These are phyloP conservation scores for Synergus japonicus DNA, from an alignment of 2,888 invertebrate genomes.

Conservation along the genomic window DNA sequence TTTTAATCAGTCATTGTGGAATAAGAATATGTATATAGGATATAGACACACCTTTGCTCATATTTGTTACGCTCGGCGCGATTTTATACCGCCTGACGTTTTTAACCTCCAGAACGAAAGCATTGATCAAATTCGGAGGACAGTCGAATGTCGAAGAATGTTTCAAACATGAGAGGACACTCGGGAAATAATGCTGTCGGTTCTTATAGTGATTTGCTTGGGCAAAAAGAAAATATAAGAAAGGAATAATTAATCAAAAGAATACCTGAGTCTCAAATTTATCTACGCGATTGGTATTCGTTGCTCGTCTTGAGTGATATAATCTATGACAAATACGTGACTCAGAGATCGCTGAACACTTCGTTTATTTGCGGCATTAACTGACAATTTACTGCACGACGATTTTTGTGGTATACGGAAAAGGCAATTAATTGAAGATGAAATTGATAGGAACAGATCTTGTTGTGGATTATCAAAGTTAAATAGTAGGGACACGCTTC, in stretches of 20 bases:
- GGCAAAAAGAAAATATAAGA: background rate
- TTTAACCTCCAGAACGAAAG: conserved; percentile 63
- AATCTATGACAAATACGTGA: too few relatives aligned
- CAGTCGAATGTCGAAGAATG: conserved; percentile 19
- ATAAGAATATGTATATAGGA: background rate
- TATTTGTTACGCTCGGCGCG: background rate
- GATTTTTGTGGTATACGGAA: too few relatives aligned
- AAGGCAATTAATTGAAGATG: too few relatives aligned
- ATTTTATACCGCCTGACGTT: conserved; percentile 51
- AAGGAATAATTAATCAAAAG: background rate
- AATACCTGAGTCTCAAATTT: too few relatives aligned
- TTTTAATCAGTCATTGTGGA: conserved; percentile 5
- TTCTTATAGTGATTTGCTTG: background rate
- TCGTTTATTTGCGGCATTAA: too few relatives aligned
- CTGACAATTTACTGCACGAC: too few relatives aligned
- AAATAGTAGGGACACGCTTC: too few relatives aligned
- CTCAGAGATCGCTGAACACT: too few relatives aligned
- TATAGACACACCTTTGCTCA: conserved; percentile 7
- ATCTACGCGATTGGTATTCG: too few relatives aligned
- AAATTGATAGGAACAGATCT: too few relatives aligned
- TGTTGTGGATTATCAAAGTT: too few relatives aligned
- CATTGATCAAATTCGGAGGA: conserved; percentile 58
- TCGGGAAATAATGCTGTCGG: background rate
- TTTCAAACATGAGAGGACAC: conserved; percentile 30
- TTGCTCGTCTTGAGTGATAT: too few relatives aligned